These are phyloP conservation scores for Dendrophyllia cribrosa DNA, from an alignment of 64 coral and sea anemone species.

Conservation along the genomic window DNA sequence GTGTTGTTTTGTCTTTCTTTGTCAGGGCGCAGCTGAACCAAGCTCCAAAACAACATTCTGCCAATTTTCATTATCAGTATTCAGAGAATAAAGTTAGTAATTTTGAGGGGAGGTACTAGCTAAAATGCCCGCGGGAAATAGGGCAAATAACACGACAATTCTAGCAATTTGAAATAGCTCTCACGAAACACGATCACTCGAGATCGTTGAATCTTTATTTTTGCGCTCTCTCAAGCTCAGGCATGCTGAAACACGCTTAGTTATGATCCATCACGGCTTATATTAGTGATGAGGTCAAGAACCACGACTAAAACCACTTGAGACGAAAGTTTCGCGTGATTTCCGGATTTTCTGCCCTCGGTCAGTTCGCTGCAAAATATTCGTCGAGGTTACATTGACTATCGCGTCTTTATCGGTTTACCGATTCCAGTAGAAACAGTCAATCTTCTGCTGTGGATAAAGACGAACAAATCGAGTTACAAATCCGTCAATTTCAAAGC, in stretches of 20 bases:
- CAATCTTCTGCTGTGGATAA: no score
- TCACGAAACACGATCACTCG: neutral
- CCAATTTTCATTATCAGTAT: neutral
- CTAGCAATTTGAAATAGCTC: no score
- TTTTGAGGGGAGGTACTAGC: neutral
- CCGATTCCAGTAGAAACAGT: no score
- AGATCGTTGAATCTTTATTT: neutral
- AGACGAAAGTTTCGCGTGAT: constrained; percentile 7
- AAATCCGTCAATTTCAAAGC: no score
- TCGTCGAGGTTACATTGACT: neutral
- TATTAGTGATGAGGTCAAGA: neutral
- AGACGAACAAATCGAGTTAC: no score
- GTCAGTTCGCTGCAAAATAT: neutral
- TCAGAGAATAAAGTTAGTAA: neutral
- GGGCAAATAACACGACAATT: constrained; percentile 18
- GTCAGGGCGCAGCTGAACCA: no score
- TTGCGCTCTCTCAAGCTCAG: no score
- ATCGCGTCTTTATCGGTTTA: no score
- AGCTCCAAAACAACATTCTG: no score
- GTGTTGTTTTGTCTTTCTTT: no score
- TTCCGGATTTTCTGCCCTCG: neutral
- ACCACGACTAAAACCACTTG: neutral
- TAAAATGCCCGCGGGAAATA: neutral
- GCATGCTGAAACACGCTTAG: constrained; percentile 10
- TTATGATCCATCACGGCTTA: neutral